Base-by-base conservation (phyloP, 30 jellyfish, hydroid and myxozoan species). In the Aurelia sp. region DNA sequence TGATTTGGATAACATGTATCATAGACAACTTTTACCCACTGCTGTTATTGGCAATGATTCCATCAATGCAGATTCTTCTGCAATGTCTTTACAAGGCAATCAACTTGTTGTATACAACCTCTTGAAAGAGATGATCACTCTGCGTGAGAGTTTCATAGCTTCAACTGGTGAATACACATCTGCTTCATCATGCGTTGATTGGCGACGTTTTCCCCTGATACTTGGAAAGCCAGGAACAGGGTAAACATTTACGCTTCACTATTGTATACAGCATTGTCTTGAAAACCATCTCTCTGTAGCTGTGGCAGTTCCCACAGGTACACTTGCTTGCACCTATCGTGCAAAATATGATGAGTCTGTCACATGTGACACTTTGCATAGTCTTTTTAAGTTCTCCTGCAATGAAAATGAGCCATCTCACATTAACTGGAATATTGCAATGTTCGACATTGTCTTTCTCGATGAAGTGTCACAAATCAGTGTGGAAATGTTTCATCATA, bases 141-240 rank as follows among this genome's bases (percentile, higher is more conserved):
- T 10, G 11, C 7, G 51, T 7, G 74, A 63, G 37, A 4, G 15
- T 3, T 63, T 16, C 11, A 3, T 63, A 3, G 30, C 37, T 3
- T n/a, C 72, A 4, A 1, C 3, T 18, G 11, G 74, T 3, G 13
- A 63, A 3, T 52, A 8, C 7, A 0, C 51, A 4, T 5, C 0
- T 20, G 15, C 11, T 63, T 1, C 11, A 0, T 20, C 30, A 1
- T 1, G 3, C 11, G 41, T 63, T 63, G 51, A 63, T 18, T 63
- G 62, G 61, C 23, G 31, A 23, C 4, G 3, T 27, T 68, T 68
- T 11, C 79, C 64, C 19, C 50, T 21, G 0, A 27, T 68, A 10
- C 1, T 23, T 44, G 79, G 79, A 13, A 68, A 68, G 19, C 79
- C 79, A 6, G 61, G 76, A 31, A 68, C 61, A 8, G 79, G 61